A percentile compares a stretch with the other conserved stretches of the same genome.
phyloP scores from a whole-genome alignment of 2,888 invertebrate species.

The Tachina grossa region DNA sequence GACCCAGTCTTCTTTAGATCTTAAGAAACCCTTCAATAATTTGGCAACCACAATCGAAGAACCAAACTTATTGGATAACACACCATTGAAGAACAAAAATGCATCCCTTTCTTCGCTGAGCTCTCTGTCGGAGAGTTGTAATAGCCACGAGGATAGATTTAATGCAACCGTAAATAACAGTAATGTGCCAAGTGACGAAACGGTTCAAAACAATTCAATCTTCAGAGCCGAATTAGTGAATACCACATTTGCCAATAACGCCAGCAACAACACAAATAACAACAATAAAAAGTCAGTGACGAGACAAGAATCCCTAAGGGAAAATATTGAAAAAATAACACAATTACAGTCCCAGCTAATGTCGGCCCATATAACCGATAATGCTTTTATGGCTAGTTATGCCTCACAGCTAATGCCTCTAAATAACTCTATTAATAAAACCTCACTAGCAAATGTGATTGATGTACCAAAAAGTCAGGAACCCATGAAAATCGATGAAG shows the following conservation, averaged over 20 bases:
- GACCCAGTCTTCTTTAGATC: conserved; percentile 82
- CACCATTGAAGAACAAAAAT: conserved; percentile 58
- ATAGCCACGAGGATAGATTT: conserved; percentile 63
- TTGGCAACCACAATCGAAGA: conserved; percentile 81
- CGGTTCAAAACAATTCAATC: conserved; percentile 71
- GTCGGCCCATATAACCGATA: conserved; percentile 81
- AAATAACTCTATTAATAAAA: conserved; percentile 43
- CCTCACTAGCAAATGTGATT: conserved; percentile 67
- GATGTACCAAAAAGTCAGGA: conserved; percentile 68
- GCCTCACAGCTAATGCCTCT: conserved; percentile 56
- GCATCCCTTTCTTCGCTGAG: conserved; percentile 61
- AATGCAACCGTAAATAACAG: conserved; percentile 41
- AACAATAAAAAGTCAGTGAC: conserved; percentile 75
- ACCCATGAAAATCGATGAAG: conserved; percentile 35
- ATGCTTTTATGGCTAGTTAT: conserved; percentile 73
- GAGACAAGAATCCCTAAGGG: conserved; percentile 81
- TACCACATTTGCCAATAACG: conserved; percentile 76
- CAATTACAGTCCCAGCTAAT: conserved; percentile 82
- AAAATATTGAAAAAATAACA: conserved; percentile 82
- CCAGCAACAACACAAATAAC: conserved; percentile 36
- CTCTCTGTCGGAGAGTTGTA: conserved; percentile 65
- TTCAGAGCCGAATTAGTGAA: conserved; percentile 82
- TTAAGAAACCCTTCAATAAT: conserved; percentile 80
- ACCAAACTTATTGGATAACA: conserved; percentile 32
- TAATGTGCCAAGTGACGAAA: conserved; percentile 41